Percentiles rank a stretch among this genome's conserved stretches.
These are phyloP conservation scores for Eutolmus rufibarbis DNA, from an alignment of 2,888 invertebrate genomes.

Conservation along the genomic window DNA sequence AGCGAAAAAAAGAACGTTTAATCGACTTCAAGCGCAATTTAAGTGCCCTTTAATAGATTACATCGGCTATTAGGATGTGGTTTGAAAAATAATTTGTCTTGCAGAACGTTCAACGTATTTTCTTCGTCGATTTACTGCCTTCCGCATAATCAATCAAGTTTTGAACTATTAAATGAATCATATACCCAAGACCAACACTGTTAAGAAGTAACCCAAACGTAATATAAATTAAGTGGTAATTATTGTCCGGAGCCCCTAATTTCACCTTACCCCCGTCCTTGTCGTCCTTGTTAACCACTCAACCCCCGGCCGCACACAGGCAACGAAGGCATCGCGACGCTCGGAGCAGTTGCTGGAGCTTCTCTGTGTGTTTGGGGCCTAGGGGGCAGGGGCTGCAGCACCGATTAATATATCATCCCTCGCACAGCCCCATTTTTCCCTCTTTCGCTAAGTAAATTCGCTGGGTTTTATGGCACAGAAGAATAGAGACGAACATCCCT, in stretches of 20 bases:
- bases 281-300: background rate
- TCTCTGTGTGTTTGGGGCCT: background rate
- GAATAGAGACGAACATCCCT: conserved; percentile 27
- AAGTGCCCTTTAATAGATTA: background rate
- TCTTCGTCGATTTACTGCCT: background rate
- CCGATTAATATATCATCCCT: conserved; percentile 23
- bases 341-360: background rate
- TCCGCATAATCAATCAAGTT: conserved; percentile 7
- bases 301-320: background rate
- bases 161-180: conserved; percentile 16
- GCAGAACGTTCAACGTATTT: background rate
- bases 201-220: background rate
- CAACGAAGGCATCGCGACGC: background rate
- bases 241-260: background rate
- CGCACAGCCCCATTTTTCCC: background rate
- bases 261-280: background rate
- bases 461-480: conserved; percentile 19
- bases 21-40: background rate
- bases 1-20: background rate
- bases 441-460: conserved; percentile 4
- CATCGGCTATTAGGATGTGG: background rate
- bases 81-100: background rate
- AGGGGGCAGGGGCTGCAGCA: background rate
- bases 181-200: conserved; percentile 5
- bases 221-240: conserved; percentile 25